Evolutionary conservation across 2,113 vertebrate species (phyloP).

Genomic region (Dasyornis broadbenti): DNA sequence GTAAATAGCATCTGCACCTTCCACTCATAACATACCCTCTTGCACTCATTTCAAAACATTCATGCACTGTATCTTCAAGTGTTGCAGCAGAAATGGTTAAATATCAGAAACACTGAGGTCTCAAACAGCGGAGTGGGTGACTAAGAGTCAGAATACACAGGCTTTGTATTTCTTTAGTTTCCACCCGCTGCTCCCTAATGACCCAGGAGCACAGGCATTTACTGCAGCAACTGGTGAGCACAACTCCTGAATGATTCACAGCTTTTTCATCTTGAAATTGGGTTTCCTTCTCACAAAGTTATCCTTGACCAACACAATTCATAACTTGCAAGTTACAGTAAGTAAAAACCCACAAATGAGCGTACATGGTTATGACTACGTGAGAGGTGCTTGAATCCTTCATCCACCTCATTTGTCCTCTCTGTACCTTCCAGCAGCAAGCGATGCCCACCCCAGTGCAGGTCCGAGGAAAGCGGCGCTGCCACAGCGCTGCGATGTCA

Average conservation of each 20-base stretch:
- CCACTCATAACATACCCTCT: not conserved
- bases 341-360: fast-evolving
- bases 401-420: not conserved
- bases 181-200: not conserved
- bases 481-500: too few relatives aligned
- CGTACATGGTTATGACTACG: fast-evolving
- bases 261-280: not conserved
- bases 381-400: fast-evolving
- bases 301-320: not conserved
- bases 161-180: not conserved
- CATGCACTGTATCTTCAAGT: not conserved
- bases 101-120: not conserved
- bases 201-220: not conserved
- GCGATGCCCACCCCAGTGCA: fast-evolving
- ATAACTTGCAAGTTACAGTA: fast-evolving
- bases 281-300: not conserved
- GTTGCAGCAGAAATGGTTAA: not conserved
- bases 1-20: not conserved
- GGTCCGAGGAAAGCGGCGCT: fast-evolving
- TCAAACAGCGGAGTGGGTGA: not conserved
- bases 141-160: not conserved
- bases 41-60: not conserved
- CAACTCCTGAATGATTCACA: not conserved
- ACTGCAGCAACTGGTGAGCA: not conserved
- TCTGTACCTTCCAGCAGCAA: fast-evolving